A percentile compares a stretch with the other conserved stretches of the same genome.
Conservation (phyloP, 2,888 invertebrate genomes). For the Melipona beecheii region DNA sequence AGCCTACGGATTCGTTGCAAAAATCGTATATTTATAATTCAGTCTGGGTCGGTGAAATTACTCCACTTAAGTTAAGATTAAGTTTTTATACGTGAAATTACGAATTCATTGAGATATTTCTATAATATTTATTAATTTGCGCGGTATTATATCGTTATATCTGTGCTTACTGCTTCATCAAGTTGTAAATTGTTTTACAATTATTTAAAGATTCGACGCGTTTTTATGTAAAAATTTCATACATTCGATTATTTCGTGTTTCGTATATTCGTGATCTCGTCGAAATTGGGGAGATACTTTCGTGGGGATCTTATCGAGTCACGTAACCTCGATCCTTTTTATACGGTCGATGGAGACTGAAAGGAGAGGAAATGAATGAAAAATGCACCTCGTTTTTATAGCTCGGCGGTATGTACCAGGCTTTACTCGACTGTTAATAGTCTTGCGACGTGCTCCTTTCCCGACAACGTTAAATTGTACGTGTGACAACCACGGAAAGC, state of each 20-base stretch:
- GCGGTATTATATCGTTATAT: no score
- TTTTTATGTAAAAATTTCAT: no score
- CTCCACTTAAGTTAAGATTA: no score
- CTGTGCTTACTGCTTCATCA: no score
- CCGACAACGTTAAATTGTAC: conserved; percentile 17
- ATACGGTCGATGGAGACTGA: neutral
- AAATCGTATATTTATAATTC: no score
- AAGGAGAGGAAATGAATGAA: neutral
- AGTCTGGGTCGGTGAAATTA: no score
- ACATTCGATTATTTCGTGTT: conserved; percentile 25
- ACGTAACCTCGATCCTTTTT: conserved; percentile 16
- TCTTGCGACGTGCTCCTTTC: neutral
- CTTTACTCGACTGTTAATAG: conserved; percentile 3
- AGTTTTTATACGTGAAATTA: no score
- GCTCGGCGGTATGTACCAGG: neutral
- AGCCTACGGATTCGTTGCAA: no score
- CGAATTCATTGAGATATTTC: no score
- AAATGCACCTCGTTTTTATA: neutral
- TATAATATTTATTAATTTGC: no score
- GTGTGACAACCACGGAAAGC: neutral
- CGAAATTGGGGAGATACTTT: conserved; percentile 25
- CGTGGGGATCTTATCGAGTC: conserved; percentile 20
- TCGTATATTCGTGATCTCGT: neutral
- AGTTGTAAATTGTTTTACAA: no score
- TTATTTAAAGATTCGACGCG: no score